Base-by-base conservation (phyloP, 2,797 vertebrate species). In the Diplodus puntazzo region DNA sequence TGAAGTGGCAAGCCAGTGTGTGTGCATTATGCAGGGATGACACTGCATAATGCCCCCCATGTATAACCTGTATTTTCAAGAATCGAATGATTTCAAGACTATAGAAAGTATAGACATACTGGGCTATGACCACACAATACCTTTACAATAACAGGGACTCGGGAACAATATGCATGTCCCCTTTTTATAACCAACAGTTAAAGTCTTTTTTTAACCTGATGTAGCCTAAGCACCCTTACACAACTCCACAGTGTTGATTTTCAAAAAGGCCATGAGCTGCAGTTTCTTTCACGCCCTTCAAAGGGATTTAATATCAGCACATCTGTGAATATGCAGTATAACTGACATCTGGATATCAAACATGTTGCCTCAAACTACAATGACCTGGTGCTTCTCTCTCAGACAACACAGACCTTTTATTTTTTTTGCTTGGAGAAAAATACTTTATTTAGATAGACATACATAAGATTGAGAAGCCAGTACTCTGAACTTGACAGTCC, bases 281-380 rank as follows among this genome's bases (percentile, higher is more conserved):
- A 52, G 54, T 74, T 82, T 60, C 46, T 42, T 62, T 43, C 50
- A 75, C 62, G 72, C 69, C 75, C 13, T 66, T 83, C 80, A 79
- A 50, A 72, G 30, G 11, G 53, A 74, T 59, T 79, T 52, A 83
- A 53, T 48, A 57, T 72, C 20, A 81, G 73, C 64, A 75, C 50
- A 50, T 80, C 43, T 14, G 27, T 68, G 54, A 80, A 50, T 30
- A 46, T 39, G 42, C 39, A 39, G 48, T 27, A 30, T 23, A 34
- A 52, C 27, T n/a, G 57, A 54, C 20, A 57, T 70, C 46, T 66
- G 17, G n/a, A 30, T 75, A 67, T 76, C 49, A 48, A 48, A 54
- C 58, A 49, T 42, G 49, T 57, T 66, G 58, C 69, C 66, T 81
- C 23, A 53, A 76, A 77, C 78, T 39, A 72, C 16, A 73, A 67